phyloP scores from a whole-genome alignment of 2,797 vertebrate genomes.

The Pogonophryne albipinna region DNA sequence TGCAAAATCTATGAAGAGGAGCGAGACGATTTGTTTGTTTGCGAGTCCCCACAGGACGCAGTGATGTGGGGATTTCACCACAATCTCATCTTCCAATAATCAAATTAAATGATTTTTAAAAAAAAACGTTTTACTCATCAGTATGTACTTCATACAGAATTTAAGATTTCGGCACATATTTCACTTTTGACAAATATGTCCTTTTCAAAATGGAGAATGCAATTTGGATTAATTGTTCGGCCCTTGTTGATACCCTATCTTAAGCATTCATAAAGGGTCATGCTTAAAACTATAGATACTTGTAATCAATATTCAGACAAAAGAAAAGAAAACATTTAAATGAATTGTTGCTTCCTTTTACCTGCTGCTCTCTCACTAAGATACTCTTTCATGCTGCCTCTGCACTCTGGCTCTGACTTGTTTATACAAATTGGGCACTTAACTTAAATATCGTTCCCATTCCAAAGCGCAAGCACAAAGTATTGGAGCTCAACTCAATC shows the following conservation, averaged over 20 bases:
- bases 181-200: too few species aligned
- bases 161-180: too few species aligned
- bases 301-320: too few species aligned
- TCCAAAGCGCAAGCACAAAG: constrained; percentile 1
- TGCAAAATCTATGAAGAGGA: constrained; percentile 38
- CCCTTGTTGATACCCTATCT: neutral
- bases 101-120: neutral
- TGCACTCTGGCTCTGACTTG: neutral
- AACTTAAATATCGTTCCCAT: constrained; percentile 28
- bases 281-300: neutral
- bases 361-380: neutral
- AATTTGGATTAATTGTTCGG: too few species aligned
- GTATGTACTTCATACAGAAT: neutral
- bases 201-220: too few species aligned
- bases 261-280: neutral
- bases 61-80: constrained; percentile 2
- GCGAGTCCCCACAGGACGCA: constrained; percentile 5
- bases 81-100: neutral
- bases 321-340: neutral
- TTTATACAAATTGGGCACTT: constrained; percentile 19
- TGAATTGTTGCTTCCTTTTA: neutral
- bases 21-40: constrained; percentile 28
- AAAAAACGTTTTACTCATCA: neutral
- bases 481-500: constrained; percentile 7
- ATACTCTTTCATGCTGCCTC: neutral